Percentiles rank a stretch among this genome's conserved stretches.
Evolutionary conservation across 2,888 invertebrate genomes (phyloP).

Genomic region (Nebria salina): DNA sequence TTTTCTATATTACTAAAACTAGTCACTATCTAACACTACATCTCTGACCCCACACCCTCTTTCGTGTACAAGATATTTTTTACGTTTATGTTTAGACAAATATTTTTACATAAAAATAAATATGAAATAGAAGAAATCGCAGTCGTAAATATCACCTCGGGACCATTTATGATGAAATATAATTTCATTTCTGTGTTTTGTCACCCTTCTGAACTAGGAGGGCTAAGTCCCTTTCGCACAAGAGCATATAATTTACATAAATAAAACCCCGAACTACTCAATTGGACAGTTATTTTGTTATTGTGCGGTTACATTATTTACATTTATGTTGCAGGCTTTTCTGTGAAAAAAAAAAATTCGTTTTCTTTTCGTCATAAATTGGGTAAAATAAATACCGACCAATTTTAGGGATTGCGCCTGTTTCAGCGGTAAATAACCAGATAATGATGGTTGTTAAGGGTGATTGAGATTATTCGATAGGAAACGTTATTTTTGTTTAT

Average conservation of each 20-base stretch:
- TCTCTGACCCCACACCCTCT: neutral
- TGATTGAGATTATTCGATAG: neutral
- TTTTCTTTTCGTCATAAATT: neutral
- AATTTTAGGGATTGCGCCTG: neutral
- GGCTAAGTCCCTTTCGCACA: too few relatives aligned
- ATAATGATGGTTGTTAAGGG: neutral
- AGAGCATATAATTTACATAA: neutral
- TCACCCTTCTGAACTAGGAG: slow-evolving; percentile 6
- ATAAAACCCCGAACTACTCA: neutral
- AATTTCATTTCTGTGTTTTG: slow-evolving; percentile 33
- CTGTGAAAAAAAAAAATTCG: neutral
- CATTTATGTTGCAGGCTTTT: neutral
- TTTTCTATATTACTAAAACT: neutral
- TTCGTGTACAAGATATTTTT: neutral
- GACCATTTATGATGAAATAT: slow-evolving; percentile 38
- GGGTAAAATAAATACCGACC: neutral
- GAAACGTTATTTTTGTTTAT: neutral
- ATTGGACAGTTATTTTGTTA: neutral
- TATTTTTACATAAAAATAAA: neutral
- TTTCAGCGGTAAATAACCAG: neutral
- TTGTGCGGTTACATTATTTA: too few relatives aligned
- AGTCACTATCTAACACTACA: neutral
- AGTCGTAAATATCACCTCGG: slow-evolving; percentile 27
- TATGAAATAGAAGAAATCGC: neutral
- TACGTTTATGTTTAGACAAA: neutral